These are phyloP conservation scores for Myathropa florea DNA, from an alignment of 2,888 invertebrate genomes.

Conservation along the genomic window DNA sequence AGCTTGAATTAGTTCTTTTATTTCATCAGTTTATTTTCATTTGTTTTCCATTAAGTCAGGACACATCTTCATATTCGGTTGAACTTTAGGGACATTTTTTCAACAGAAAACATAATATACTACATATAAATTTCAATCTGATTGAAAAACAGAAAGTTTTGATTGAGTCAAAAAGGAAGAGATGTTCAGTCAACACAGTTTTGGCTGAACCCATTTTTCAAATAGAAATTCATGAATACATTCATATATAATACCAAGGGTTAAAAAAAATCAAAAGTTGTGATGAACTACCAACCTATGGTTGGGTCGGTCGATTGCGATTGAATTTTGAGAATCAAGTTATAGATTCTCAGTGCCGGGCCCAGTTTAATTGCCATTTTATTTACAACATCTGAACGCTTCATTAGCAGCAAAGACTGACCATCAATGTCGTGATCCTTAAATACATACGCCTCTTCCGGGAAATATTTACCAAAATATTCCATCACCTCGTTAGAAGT, in stretches of 20 bases:
- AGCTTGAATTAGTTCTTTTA: not conserved
- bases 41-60: too few relatives aligned
- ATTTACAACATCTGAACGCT: conserved; percentile 90
- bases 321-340: conserved; percentile 91
- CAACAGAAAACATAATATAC: not conserved
- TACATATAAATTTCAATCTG: not conserved
- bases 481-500: conserved; percentile 90
- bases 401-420: conserved; percentile 90
- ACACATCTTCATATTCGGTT: not conserved
- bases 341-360: conserved; percentile 92
- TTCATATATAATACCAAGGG: not conserved
- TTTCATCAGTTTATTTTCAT: not conserved
- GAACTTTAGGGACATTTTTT: not conserved
- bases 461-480: conserved; percentile 89
- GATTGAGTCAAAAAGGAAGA: not conserved
- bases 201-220: not conserved
- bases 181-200: not conserved
- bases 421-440: conserved; percentile 96
- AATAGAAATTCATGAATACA: conserved; percentile 11
- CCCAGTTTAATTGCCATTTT: conserved; percentile 92
- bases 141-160: not conserved
- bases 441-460: conserved; percentile 90
- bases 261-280: not conserved
- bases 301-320: conserved; percentile 85
- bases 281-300: conserved; percentile 74